Percentiles rank a stretch among this genome's conserved stretches.
phyloP scores from a whole-genome alignment of 2,797 vertebrate species.

The Gastrophryne carolinensis region DNA sequence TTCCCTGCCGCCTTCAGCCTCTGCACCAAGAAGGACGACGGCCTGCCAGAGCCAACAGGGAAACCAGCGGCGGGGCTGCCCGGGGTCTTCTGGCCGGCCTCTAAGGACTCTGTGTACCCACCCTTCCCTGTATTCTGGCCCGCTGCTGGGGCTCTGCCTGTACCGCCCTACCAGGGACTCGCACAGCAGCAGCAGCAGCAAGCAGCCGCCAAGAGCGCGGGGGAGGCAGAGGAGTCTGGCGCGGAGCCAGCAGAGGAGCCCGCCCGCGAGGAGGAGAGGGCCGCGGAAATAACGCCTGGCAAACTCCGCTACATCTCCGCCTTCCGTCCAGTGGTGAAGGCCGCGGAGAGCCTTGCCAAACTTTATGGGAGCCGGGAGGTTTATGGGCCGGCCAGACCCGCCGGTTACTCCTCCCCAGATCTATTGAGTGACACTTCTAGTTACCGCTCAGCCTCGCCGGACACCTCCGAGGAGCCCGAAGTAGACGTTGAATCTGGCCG shows the following conservation, averaged over 20 bases:
- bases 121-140: constrained; percentile 94
- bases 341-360: constrained; percentile 91
- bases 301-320: constrained; percentile 90
- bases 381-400: constrained; percentile 69
- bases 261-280: constrained; percentile 65
- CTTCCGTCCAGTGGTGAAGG: constrained; percentile 92
- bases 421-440: constrained; percentile 86
- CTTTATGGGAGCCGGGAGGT: constrained; percentile 89
- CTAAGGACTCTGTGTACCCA: constrained; percentile 82
- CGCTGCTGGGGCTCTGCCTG: constrained; percentile 79
- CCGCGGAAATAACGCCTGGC: constrained; percentile 66
- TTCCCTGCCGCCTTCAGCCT: constrained; percentile 89
- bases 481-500: constrained; percentile 91
- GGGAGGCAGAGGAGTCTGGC: constrained; percentile 63
- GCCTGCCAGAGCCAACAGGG: constrained; percentile 61
- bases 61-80: constrained; percentile 64
- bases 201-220: constrained; percentile 35
- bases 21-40: constrained; percentile 86
- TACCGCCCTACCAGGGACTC: constrained; percentile 78
- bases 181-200: constrained; percentile 55
- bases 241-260: constrained; percentile 55
- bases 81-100: constrained; percentile 84
- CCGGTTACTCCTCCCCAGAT: constrained; percentile 71
- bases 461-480: constrained; percentile 88
- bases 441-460: constrained; percentile 88